Conservation (phyloP, 2,888 invertebrate genomes). For the Drosophila setosimentum region DNA sequence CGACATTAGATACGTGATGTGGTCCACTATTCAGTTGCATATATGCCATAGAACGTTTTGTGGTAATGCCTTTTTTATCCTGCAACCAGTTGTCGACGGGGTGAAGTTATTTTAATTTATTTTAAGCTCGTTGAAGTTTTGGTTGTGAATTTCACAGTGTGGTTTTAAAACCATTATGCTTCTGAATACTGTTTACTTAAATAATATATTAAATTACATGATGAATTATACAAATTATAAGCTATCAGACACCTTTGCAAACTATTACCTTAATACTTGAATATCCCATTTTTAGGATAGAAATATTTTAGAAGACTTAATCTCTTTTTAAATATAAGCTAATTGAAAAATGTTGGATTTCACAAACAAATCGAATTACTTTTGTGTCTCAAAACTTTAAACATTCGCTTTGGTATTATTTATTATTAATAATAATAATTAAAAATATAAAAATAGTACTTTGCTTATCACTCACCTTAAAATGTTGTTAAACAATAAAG, state of each 20-base stretch:
- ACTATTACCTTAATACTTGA: background rate
- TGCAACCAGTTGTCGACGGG: background rate
- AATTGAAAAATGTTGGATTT: background rate
- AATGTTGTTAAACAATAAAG: background rate
- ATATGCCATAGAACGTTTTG: background rate
- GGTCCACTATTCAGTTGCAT: slow-evolving; percentile 2
- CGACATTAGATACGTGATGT: slow-evolving; percentile 2
- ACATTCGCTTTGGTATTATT: background rate
- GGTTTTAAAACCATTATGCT: background rate
- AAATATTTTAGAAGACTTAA: too few species aligned
- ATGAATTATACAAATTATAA: background rate
- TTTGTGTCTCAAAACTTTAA: background rate
- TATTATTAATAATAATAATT: background rate
- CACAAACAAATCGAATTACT: background rate
- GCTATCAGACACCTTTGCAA: background rate
- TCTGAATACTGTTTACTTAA: background rate
- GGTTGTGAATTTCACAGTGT: background rate
- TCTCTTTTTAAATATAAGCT: too few species aligned
- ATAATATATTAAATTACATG: background rate
- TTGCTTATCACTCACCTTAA: background rate
- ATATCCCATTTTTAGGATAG: background rate
- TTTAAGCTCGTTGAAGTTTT: background rate
- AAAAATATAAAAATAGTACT: background rate
- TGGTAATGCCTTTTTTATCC: background rate
- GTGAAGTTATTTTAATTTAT: background rate